Percentiles rank a stretch among this genome's conserved stretches.
These are phyloP conservation scores for Sinocyclocheilus grahami DNA, from an alignment of 2,113 vertebrate species.

Conservation along the genomic window DNA sequence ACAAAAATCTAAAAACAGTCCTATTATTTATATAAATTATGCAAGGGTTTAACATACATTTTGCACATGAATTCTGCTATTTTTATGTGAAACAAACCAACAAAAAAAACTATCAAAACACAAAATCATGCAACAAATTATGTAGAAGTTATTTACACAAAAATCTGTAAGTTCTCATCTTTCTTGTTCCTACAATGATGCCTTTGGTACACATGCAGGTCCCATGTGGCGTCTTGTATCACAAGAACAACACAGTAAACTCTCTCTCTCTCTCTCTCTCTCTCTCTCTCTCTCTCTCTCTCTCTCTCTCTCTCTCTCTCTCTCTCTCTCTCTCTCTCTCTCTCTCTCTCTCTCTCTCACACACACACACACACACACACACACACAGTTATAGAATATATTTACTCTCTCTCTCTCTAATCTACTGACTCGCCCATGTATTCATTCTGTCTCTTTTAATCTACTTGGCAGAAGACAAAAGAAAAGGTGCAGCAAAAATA, in stretches of 20 bases:
- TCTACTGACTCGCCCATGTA: neutral
- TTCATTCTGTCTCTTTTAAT: neutral
- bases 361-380: neutral
- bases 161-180: neutral
- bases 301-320: too few relatives aligned
- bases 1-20: too few relatives aligned
- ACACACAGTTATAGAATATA: neutral
- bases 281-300: too few relatives aligned
- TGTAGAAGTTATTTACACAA: neutral
- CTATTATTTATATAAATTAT: too few relatives aligned
- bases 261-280: too few relatives aligned
- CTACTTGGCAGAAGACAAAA: slow-evolving; percentile 1
- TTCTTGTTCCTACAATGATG: neutral
- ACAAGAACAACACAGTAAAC: slow-evolving; percentile 11
- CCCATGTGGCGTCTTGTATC: neutral
- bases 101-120: too few relatives aligned
- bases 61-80: too few relatives aligned
- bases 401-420: neutral
- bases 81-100: too few relatives aligned
- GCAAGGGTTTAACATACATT: too few relatives aligned
- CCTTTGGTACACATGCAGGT: neutral
- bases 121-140: neutral
- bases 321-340: too few relatives aligned
- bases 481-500: neutral
- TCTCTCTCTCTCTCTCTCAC: too few relatives aligned